Conservation (phyloP, 1,140 invertebrate species). For the Lasioglossum baleicum region DNA sequence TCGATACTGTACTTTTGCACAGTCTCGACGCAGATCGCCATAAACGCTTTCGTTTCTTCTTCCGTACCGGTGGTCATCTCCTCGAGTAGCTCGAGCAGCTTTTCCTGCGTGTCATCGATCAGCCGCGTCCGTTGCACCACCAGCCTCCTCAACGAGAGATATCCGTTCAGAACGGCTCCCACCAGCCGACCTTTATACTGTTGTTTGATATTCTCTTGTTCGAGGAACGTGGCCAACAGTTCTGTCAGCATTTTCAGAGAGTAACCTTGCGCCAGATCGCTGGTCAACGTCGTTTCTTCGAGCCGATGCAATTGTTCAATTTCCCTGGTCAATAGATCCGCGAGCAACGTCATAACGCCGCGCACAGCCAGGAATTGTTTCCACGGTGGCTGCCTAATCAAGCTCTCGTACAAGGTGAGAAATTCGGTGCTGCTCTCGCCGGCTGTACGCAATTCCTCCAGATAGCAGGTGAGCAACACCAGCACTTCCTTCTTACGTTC, state of each 20-base stretch:
- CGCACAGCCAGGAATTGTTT: constrained; percentile 94
- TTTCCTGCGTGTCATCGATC: constrained; percentile 98
- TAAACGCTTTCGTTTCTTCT: constrained; percentile 97
- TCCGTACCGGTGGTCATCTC: constrained; percentile 98
- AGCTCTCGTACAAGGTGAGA: constrained; percentile 89
- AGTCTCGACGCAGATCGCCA: constrained; percentile 98
- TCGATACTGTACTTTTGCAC: constrained; percentile 95
- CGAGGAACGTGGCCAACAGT: constrained; percentile 90
- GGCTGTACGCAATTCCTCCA: constrained; percentile 90
- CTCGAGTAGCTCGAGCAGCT: constrained; percentile 95
- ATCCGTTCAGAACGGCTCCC: constrained; percentile 94
- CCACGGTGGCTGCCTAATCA: constrained; percentile 92
- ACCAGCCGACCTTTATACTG: constrained; percentile 95
- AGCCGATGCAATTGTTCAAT: constrained; percentile 91
- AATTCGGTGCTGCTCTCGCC: constrained; percentile 97
- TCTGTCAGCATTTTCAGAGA: constrained; percentile 93
- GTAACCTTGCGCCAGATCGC: constrained; percentile 95
- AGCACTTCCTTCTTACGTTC: constrained; percentile 88
- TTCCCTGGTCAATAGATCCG: constrained; percentile 91
- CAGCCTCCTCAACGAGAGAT: constrained; percentile 92
- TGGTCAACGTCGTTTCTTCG: constrained; percentile 95
- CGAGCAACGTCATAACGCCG: constrained; percentile 91
- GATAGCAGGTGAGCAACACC: constrained; percentile 92
- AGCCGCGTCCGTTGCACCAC: constrained; percentile 96
- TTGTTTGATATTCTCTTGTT: constrained; percentile 90